These are phyloP conservation scores for Enteromius radiatus DNA, from an alignment of 2,797 vertebrate species.

Conservation along the genomic window DNA sequence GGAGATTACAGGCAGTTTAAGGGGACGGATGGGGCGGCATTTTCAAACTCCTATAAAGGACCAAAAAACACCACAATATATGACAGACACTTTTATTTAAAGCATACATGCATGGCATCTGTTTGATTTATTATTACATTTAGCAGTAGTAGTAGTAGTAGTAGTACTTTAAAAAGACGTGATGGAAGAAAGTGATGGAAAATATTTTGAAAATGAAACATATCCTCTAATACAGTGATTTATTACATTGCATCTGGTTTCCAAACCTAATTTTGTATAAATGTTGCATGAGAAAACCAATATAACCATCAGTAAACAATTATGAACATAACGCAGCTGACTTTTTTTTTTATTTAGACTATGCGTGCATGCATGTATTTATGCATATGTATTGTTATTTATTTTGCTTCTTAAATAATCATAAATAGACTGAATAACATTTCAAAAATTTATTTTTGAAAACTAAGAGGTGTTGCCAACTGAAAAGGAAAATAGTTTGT, in stretches of 20 bases:
- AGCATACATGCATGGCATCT: not conserved
- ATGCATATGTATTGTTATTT: not conserved
- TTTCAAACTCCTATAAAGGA: not conserved
- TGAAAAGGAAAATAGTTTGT: not conserved
- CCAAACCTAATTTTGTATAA: not conserved
- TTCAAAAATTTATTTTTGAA: too few relatives aligned
- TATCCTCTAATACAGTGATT: not conserved
- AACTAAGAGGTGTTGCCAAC: not conserved
- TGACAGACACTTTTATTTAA: not conserved
- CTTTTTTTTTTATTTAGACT: not conserved
- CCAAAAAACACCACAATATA: not conserved
- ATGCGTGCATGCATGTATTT: not conserved
- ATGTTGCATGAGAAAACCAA: not conserved
- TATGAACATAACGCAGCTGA: not conserved
- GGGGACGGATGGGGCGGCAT: not conserved
- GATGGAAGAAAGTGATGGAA: too few relatives aligned
- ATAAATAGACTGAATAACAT: not conserved
- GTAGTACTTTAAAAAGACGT: not conserved
- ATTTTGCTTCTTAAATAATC: not conserved
- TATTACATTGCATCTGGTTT: not conserved
- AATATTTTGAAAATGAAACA: not conserved
- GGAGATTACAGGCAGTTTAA: conserved; percentile 11
- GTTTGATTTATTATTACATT: not conserved
- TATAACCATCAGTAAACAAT: not conserved
- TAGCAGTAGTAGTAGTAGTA: too few relatives aligned